Base-by-base conservation (phyloP, 2,888 invertebrate genomes). In the Salpingus planirostris region DNA sequence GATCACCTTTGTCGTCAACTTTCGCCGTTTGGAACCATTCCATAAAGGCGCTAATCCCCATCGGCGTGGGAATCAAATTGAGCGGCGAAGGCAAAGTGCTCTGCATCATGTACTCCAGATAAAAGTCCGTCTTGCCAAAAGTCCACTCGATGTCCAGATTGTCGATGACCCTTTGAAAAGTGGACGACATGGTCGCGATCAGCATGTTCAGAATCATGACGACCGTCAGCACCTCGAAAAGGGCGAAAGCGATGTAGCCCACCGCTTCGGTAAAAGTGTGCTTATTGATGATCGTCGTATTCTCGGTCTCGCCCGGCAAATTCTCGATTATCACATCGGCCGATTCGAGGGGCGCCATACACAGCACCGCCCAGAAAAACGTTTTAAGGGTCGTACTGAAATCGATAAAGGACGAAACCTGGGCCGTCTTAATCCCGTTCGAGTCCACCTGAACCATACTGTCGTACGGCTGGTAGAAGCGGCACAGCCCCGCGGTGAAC, bases 121-220 rank as follows among this genome's bases (percentile, higher is more conserved):
- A 84, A 32, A 82, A 73, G 57, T 80, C 75, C 10, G 80, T 81
- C 47, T 80, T 74, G 1, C 79, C 80, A 52, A 80, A 84, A 13
- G 79, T 80, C 84, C 84, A 85, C 51, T 84, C 84, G 2, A 77
- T 73, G 44, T 78, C 77, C 24, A 76, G 70, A 50, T 78, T 79
- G 42, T 78, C 75, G 11, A 69, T 72, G 23, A 84, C 78, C 47
- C 74, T 71, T 57, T 80, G 79, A 52, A 80, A 81, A 0, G 82
- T 80, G 44, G 80, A 79, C 2, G 81, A 77, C 80, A 84, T 82
- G 11, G 82, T 81, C n/a, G 83, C 84, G 49, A 83, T 80, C 36
- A 78, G 62, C 84, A 84, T 84, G 59, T 84, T 85, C 42, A 84
- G 62, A 21, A 83, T 73, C 40, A 84, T 75, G 43, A 83, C 74